Evolutionary conservation across 2,113 vertebrate species (phyloP).

Genomic region (Apistogramma diplotaenia): DNA sequence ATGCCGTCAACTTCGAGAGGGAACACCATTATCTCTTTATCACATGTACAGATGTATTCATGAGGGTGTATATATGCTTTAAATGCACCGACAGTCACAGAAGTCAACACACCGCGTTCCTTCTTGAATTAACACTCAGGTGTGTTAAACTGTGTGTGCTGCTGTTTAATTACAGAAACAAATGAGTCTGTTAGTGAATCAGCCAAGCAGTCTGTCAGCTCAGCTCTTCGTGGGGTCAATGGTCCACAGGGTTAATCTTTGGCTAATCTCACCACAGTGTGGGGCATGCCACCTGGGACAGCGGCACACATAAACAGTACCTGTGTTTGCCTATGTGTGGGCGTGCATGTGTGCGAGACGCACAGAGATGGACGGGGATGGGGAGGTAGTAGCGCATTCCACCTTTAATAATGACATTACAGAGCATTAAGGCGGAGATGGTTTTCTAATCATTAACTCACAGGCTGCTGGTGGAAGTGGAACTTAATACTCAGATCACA

Average conservation of each 20-base stretch:
- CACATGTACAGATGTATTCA: background rate
- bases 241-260: constrained; percentile 83
- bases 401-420: constrained; percentile 13
- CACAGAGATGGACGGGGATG: background rate
- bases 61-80: background rate
- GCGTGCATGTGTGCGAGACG: background rate
- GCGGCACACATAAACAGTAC: constrained; percentile 16
- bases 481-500: constrained; percentile 56
- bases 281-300: constrained; percentile 65
- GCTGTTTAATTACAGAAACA: constrained; percentile 76
- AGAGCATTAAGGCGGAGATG: constrained; percentile 20
- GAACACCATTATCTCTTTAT: background rate
- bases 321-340: background rate
- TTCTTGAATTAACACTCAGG: background rate
- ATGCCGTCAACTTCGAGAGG: background rate
- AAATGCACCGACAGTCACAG: background rate
- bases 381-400: background rate
- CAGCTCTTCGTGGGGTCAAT: constrained; percentile 81
- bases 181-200: constrained; percentile 30
- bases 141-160: constrained; percentile 31
- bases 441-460: constrained; percentile 62
- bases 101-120: background rate
- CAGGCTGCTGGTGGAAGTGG: constrained; percentile 37
- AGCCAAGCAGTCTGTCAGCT: constrained; percentile 51
- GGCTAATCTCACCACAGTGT: constrained; percentile 80